These are phyloP conservation scores for Nautilus pompilius DNA, from an alignment of 1,140 invertebrate genomes.

Conservation along the genomic window DNA sequence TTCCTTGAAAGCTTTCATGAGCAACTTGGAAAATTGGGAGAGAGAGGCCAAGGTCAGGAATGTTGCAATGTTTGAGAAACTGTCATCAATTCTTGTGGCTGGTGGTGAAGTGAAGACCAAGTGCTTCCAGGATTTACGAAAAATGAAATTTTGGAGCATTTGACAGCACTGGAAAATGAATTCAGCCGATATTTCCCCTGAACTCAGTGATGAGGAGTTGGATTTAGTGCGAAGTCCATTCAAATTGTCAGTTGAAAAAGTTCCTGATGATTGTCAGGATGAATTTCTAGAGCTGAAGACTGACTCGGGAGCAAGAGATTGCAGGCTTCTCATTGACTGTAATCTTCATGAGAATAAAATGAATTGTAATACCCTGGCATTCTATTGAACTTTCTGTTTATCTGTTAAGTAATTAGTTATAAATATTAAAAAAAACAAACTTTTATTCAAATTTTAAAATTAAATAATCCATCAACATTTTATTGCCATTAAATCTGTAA, in stretches of 20 bases:
- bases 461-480: not conserved
- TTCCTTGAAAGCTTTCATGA: not conserved
- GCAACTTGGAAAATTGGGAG: not conserved
- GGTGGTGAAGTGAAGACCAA: not conserved
- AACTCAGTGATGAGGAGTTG: not conserved
- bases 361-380: not conserved
- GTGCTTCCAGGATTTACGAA: not conserved
- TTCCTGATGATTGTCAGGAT: not conserved
- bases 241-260: not conserved
- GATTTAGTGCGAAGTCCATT: not conserved
- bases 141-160: not conserved
- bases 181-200: not conserved
- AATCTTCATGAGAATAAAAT: not conserved
- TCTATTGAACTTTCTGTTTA: not conserved
- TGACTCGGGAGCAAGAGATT: too few relatives aligned
- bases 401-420: not conserved
- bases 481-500: not conserved
- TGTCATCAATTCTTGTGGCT: not conserved
- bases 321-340: not conserved
- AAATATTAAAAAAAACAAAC: not conserved
- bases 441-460: not conserved
- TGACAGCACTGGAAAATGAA: not conserved
- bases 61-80: not conserved
- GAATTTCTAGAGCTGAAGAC: too few relatives aligned
- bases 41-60: too few relatives aligned